Evolutionary conservation across 1,140 invertebrate species (phyloP).

Genomic region (Heliconius congener): DNA sequence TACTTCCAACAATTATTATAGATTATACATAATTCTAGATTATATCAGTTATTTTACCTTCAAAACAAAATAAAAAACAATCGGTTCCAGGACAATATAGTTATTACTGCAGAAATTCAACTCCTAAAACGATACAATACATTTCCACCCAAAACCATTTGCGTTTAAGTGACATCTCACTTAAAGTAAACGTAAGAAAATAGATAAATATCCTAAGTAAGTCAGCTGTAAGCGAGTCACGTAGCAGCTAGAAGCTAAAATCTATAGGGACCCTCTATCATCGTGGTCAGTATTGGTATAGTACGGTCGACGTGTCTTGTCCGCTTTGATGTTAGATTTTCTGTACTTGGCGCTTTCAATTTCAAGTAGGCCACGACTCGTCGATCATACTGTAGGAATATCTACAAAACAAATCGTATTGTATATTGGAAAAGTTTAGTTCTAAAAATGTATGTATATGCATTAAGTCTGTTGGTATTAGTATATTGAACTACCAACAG

Average conservation of each 20-base stretch:
- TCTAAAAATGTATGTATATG: neutral
- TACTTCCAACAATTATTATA: no score
- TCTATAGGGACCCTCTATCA: slow-evolving; percentile 34
- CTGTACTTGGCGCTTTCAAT: no score
- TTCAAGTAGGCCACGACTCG: no score
- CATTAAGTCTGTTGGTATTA: neutral
- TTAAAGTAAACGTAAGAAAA: slow-evolving; percentile 21
- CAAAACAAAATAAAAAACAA: neutral
- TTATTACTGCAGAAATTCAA: neutral
- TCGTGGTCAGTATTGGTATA: slow-evolving; percentile 20
- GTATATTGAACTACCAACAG: neutral
- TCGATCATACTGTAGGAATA: no score
- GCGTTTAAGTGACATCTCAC: slow-evolving; percentile 16
- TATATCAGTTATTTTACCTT: no score
- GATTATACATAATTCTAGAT: no score
- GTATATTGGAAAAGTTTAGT: neutral
- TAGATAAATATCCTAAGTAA: slow-evolving; percentile 23
- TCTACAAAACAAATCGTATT: neutral
- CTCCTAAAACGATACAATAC: neutral
- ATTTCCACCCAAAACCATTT: slow-evolving; percentile 11
- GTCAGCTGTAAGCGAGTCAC: slow-evolving; percentile 25
- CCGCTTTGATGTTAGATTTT: no score
- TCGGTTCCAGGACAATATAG: neutral
- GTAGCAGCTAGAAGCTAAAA: slow-evolving; percentile 32
- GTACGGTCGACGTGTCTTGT: no score